phyloP scores from a whole-genome alignment of 2,113 vertebrate species.

The Chamaea fasciata region DNA sequence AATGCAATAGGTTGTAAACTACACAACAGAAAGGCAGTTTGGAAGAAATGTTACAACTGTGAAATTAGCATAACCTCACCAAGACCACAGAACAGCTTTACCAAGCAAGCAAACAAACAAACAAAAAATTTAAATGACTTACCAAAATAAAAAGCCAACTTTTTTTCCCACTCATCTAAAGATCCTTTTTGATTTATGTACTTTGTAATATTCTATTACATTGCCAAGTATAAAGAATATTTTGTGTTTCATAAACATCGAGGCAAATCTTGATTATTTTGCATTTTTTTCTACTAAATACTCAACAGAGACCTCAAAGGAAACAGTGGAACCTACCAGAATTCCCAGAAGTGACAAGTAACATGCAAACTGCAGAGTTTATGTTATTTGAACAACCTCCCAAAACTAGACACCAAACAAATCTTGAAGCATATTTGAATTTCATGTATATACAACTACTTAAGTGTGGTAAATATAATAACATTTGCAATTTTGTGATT shows the following conservation, averaged over 20 bases:
- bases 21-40: neutral
- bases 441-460: neutral
- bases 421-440: neutral
- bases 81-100: neutral
- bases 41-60: neutral
- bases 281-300: neutral
- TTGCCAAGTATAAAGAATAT: neutral
- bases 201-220: neutral
- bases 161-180: neutral
- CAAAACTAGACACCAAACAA: slow-evolving; percentile 4
- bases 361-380: neutral
- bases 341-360: neutral
- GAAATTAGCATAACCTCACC: neutral
- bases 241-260: neutral
- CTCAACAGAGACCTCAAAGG: neutral
- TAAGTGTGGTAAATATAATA: neutral
- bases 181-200: neutral
- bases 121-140: neutral
- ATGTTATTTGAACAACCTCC: neutral
- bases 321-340: neutral
- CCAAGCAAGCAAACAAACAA: neutral
- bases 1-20: neutral
- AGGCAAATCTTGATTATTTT: neutral
- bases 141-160: neutral
- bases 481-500: neutral